Percentiles rank a stretch among this genome's conserved stretches.
Conservation (phyloP, 1,140 invertebrate genomes). For the Acromyrmex echinatior region DNA sequence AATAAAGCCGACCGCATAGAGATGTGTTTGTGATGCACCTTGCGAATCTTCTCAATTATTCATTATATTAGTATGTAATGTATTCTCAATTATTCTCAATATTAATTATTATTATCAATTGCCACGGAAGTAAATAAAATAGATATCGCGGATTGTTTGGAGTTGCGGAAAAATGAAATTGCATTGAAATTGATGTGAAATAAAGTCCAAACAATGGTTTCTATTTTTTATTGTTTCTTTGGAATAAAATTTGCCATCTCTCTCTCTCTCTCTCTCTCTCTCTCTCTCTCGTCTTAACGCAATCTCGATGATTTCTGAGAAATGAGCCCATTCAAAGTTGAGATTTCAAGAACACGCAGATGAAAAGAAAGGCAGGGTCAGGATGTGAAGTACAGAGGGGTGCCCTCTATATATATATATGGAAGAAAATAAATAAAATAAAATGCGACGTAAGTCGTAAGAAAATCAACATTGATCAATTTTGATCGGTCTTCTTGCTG, state of each 20-base stretch:
- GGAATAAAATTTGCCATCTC: background rate
- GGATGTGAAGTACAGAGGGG: background rate
- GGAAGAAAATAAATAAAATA: constrained; percentile 3
- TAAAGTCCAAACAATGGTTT: background rate
- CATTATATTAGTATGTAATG: too few relatives aligned
- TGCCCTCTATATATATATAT: background rate
- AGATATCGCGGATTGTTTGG: background rate
- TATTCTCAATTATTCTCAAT: too few relatives aligned
- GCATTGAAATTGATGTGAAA: background rate
- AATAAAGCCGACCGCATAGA: background rate
- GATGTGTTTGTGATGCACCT: background rate
- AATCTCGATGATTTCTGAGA: background rate
- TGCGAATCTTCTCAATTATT: background rate
- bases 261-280: too few relatives aligned
- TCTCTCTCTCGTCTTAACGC: background rate
- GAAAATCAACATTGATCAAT: constrained; percentile 30
- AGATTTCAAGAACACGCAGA: background rate
- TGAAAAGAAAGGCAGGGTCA: background rate
- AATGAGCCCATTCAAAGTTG: background rate
- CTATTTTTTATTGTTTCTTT: background rate
- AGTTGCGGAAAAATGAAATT: background rate
- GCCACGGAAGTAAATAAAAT: background rate
- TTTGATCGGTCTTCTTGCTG: constrained; percentile 6
- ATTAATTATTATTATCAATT: background rate
- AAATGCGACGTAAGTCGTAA: background rate